Conservation (phyloP, 2,888 invertebrate genomes). For the Himalopsyche anomala region DNA sequence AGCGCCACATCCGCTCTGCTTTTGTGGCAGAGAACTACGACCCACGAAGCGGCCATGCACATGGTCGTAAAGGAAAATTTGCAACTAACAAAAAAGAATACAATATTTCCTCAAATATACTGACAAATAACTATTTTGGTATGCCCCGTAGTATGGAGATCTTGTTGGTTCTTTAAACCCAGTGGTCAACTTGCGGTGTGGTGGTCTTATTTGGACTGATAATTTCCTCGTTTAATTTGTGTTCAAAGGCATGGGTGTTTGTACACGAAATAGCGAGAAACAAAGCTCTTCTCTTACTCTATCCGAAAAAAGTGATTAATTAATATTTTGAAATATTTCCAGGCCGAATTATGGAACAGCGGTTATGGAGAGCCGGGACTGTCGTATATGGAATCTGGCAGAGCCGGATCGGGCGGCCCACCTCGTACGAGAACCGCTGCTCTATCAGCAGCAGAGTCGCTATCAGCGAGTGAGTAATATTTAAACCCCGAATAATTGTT, state of each 20-base stretch:
- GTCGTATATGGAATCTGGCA: constrained; percentile 54
- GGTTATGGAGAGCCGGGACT: constrained; percentile 55
- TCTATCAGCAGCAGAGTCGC: constrained; percentile 73
- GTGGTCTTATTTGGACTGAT: too few species aligned
- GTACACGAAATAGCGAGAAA: too few species aligned
- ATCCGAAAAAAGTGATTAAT: background rate
- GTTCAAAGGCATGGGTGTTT: too few species aligned
- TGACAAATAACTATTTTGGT: too few species aligned
- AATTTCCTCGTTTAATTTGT: too few species aligned
- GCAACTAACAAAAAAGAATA: too few species aligned
- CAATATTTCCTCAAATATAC: too few species aligned
- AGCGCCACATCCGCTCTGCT: constrained; percentile 6
- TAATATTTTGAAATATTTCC: constrained; percentile 12
- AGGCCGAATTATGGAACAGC: constrained; percentile 60
- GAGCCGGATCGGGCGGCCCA: constrained; percentile 64
- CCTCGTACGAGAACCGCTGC: constrained; percentile 63
- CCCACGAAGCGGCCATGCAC: background rate
- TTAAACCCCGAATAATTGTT: background rate
- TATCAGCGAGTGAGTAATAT: constrained; percentile 75
- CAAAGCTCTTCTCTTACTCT: too few species aligned
- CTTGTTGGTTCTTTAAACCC: too few species aligned
- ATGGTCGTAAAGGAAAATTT: background rate
- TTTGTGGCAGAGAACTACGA: background rate
- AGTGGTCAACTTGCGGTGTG: too few species aligned
- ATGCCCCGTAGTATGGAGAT: too few species aligned